Evolutionary conservation across 2,797 vertebrate species (phyloP), one percentile per base, ranked within the genome.

Genomic region (Siniperca obscura): DNA sequence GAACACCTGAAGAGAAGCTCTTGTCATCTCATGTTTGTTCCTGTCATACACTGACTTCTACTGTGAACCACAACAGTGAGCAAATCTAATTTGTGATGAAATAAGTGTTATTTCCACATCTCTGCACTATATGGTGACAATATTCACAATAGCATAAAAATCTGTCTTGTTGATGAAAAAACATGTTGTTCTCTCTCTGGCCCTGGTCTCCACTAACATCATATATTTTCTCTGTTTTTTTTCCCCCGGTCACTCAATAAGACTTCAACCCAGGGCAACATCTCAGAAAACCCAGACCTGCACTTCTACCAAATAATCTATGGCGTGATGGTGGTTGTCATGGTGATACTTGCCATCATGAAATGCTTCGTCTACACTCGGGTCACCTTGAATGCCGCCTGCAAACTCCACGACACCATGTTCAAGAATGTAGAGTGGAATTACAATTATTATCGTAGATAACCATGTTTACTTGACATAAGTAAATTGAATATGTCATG

Each of bases 271-370:
- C 1, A 7, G 0, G 88, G 83, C 0, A 75, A 84, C 21, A 88
- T 95, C 82, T 93, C 91, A 3, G 9, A 86, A 0, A 96, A 97
- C 65, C 92, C 91, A 0, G 11, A 89, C 1, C 87, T 95, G 38
- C 44, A 66, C 1, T 95, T 94, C 86, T 96, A 95, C 90, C 95
- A 95, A 62, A 68, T 93, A 40, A 78, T 96, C 40, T 97, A 95
- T 0, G 82, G 91, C 0, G 67, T 94, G 38, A 88, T 67, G 38
- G 55, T 93, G 53, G 48, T 94, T 19, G 76, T 72, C 56, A 91
- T 94, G 84, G 9, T 95, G 27, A 0, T 61, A 8, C 76, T 95
- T 7, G 92, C 90, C 42, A 0, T 90, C 34, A 22, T 93, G 73
- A 96, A 97, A 85, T 91, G 89, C 30, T 94, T 94, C 75, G 0